Conservation (phyloP, 2,797 vertebrate species). For the Streptopelia turtur region DNA sequence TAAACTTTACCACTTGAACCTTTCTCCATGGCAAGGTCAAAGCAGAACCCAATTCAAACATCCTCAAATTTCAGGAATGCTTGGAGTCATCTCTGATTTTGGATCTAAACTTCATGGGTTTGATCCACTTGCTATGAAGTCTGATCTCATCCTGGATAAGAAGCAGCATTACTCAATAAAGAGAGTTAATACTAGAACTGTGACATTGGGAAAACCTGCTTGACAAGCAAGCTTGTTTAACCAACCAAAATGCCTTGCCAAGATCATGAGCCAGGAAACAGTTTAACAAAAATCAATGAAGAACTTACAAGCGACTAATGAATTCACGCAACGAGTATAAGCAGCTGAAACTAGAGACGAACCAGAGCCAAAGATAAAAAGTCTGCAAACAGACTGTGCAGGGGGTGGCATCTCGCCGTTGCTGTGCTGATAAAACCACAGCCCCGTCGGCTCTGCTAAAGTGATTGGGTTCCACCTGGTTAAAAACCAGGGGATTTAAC, state of each 20-base stretch:
- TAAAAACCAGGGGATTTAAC: conserved; percentile 20
- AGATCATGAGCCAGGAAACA: conserved; percentile 45
- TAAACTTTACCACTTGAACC: neutral
- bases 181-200: conserved; percentile 51
- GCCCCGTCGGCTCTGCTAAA: neutral
- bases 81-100: conserved; percentile 3
- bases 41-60: conserved; percentile 5
- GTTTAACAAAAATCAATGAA: conserved; percentile 67
- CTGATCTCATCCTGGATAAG: conserved; percentile 69
- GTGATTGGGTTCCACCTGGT: neutral
- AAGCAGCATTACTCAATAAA: conserved; percentile 50
- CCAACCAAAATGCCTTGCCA: conserved; percentile 54
- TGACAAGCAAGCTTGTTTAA: conserved; percentile 62
- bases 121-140: conserved; percentile 55
- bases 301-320: conserved; percentile 65
- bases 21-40: neutral
- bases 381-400: neutral
- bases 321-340: conserved; percentile 42
- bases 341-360: conserved; percentile 43
- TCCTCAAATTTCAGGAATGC: conserved; percentile 38
- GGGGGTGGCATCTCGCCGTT: neutral
- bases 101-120: conserved; percentile 45
- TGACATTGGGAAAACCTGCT: conserved; percentile 64
- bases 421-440: neutral
- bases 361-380: neutral